Conservation (phyloP, 2,888 invertebrate species). For the Penaeus monodon region DNA sequence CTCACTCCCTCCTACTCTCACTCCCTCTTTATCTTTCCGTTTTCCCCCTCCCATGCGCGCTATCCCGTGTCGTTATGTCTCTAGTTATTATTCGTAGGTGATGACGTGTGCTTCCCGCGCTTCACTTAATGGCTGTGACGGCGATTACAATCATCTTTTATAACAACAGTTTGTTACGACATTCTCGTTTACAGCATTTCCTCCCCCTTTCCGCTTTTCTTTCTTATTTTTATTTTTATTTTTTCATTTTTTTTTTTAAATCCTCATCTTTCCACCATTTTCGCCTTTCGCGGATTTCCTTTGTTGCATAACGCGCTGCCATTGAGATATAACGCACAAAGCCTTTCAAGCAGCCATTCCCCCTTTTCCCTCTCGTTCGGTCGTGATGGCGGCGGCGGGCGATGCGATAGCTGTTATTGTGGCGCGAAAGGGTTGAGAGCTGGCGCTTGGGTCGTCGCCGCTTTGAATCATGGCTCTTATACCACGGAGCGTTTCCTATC, state of each 20-base stretch:
- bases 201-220: neutral
- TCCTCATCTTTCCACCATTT: neutral
- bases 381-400: conserved; percentile 40
- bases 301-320: conserved; percentile 31
- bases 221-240: no score
- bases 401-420: conserved; percentile 46
- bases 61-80: no score
- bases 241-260: neutral
- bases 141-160: no score
- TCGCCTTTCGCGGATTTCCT: conserved; percentile 12
- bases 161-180: no score
- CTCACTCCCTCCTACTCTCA: neutral
- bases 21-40: neutral
- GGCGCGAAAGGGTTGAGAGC: conserved; percentile 27
- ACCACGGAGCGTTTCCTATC: neutral
- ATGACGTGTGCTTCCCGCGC: no score
- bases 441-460: neutral
- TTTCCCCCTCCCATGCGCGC: no score
- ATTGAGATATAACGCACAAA: conserved; percentile 53
- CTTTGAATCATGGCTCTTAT: neutral
- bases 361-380: conserved; percentile 21
- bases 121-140: no score
- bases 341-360: conserved; percentile 49
- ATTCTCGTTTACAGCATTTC: neutral
- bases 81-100: no score